Evolutionary conservation across 1,140 invertebrate species (phyloP).

Genomic region (Drosophila parabipectinata): DNA sequence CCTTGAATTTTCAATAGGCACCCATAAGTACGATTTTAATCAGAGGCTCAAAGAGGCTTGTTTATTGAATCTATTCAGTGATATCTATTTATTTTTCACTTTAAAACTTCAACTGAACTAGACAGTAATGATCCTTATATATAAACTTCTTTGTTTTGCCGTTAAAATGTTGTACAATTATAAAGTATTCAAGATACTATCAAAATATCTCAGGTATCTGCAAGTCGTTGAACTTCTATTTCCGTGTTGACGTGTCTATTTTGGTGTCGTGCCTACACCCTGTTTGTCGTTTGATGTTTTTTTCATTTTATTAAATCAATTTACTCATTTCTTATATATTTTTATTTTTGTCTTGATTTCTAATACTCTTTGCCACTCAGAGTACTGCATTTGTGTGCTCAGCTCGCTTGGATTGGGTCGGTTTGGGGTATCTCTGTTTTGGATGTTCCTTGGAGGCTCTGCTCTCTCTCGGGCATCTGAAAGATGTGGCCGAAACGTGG

Average conservation of each 20-base stretch:
- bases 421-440: conserved; percentile 32
- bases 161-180: not conserved
- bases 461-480: conserved; percentile 40
- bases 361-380: conserved; percentile 41
- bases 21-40: not conserved
- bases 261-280: conserved; percentile 34
- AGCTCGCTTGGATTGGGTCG: conserved; percentile 21
- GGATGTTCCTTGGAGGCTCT: conserved; percentile 33
- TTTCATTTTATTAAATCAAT: conserved; percentile 81
- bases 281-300: conserved; percentile 62
- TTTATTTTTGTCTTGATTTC: conserved; percentile 74
- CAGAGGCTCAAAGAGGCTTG: not conserved
- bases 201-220: not conserved
- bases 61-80: not conserved
- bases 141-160: not conserved
- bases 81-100: not conserved
- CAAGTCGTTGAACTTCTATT: not conserved
- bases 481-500: conserved; percentile 52
- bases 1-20: not conserved
- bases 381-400: conserved; percentile 25
- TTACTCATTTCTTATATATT: conserved; percentile 76
- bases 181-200: not conserved
- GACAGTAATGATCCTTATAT: not conserved
- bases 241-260: conserved; percentile 15
- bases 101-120: not conserved